Evolutionary conservation across 1,140 invertebrate species (phyloP), one percentile per base, ranked within the genome.

Genomic region (Brachionus rotundiformis): DNA sequence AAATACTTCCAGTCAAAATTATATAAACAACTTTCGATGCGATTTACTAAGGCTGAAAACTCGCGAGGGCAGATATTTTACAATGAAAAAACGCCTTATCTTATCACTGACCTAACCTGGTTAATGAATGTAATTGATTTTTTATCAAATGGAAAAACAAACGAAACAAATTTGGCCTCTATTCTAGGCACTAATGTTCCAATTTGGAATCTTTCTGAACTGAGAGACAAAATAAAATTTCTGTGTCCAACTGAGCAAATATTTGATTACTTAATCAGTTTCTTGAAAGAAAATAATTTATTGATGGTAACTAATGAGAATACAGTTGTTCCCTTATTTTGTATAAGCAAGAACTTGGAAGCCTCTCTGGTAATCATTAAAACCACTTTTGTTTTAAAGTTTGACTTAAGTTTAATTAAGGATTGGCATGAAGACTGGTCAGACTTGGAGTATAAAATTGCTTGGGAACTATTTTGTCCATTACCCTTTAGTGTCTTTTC

Each of bases 381-480:
- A 49, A 23, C 8, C 8, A 36, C n/a, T n/a, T n/a, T n/a, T n/a
- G 33, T 23, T 16, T 16, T 8, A 54, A 54, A 25, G n/a, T 5
- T 6, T 2, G 16, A 19, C 16, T 23, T 6, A 49, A 54, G 23
- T 25, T 49, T 49, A 49, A 49, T 19, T 49, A 49, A 54, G 47
- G 23, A n/a, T 27, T 73, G 68, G 68, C 3, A 23, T 25, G 25
- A 73, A 73, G 16, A 73, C 5, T 73, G 68, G 68, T 13, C 33
- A 19, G 39, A 44, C 44, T 44, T 73, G 23, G 68, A 73, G 41
- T 73, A 73, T 44, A 19, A 73, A 39, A 73, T 73, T n/a, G 25
- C 5, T 23, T 73, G 68, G 68, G 16, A 47, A 25, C 19, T 73
- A 25, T 73, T 44, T 25, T 25, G 16, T 25, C 68, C 68, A 11